Evolutionary conservation across 2,797 vertebrate genomes (phyloP).

Genomic region (Hypotaenidia okinawae): DNA sequence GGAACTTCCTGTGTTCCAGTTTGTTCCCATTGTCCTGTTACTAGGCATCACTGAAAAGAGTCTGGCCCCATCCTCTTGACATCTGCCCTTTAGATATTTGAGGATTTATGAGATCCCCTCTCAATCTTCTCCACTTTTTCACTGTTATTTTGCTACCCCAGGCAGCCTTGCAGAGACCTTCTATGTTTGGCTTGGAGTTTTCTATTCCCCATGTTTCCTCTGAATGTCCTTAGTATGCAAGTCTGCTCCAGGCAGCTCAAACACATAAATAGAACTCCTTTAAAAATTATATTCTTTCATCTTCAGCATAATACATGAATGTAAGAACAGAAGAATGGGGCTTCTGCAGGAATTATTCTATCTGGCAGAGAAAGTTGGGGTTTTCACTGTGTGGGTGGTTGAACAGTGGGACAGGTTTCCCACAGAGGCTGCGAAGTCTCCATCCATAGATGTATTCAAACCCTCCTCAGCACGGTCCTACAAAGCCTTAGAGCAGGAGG

Average conservation of each 20-base stretch:
- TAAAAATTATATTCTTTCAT: background rate
- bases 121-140: background rate
- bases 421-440: background rate
- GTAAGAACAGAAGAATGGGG: background rate
- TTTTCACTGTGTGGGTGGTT: background rate
- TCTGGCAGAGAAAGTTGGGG: background rate
- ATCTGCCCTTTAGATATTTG: too few relatives aligned
- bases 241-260: background rate
- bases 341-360: background rate
- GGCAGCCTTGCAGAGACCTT: background rate
- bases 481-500: background rate
- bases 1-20: too few relatives aligned
- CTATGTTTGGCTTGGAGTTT: background rate
- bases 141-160: background rate
- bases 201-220: background rate
- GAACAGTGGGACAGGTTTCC: background rate
- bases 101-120: too few relatives aligned
- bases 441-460: background rate
- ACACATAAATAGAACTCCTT: background rate
- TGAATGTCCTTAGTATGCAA: too few relatives aligned
- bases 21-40: too few relatives aligned
- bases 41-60: too few relatives aligned
- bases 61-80: too few relatives aligned
- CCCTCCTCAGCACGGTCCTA: background rate
- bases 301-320: background rate